Conservation (phyloP, 1,140 invertebrate species). For the Calosoma granatense region DNA sequence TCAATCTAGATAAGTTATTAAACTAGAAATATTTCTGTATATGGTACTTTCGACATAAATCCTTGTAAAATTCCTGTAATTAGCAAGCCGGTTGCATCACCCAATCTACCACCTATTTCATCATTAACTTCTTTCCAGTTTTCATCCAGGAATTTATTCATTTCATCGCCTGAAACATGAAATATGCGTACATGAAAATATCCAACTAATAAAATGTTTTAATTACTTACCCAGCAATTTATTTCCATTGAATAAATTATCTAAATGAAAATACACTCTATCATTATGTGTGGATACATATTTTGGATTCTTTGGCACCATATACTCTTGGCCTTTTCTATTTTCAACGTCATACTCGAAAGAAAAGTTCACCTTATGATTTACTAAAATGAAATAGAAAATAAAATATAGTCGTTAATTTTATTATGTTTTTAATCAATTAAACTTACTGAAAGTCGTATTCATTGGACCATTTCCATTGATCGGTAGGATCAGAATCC, state of each 20-base stretch:
- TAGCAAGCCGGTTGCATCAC: slow-evolving; percentile 47
- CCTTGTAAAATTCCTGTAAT: slow-evolving; percentile 40
- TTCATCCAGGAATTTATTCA: slow-evolving; percentile 49
- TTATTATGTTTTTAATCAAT: too few relatives aligned
- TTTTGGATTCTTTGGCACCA: too few relatives aligned
- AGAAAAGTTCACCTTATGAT: too few relatives aligned
- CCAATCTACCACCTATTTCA: slow-evolving; percentile 49
- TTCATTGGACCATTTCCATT: slow-evolving; percentile 30
- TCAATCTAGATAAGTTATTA: too few relatives aligned
- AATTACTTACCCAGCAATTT: slow-evolving; percentile 14
- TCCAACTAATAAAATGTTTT: too few relatives aligned
- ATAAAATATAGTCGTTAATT: too few relatives aligned
- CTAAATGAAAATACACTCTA: neutral
- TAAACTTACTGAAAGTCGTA: slow-evolving; percentile 29
- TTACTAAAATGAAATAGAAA: too few relatives aligned
- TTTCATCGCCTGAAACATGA: too few relatives aligned
- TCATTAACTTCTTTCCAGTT: slow-evolving; percentile 54
- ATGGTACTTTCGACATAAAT: neutral
- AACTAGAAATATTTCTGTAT: neutral
- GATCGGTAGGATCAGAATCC: slow-evolving; percentile 32
- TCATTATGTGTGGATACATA: too few relatives aligned
- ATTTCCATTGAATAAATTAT: slow-evolving; percentile 16
- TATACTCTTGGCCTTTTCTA: too few relatives aligned
- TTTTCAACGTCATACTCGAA: too few relatives aligned
- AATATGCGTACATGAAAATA: too few relatives aligned